A percentile compares a stretch with the other conserved stretches of the same genome.
Evolutionary conservation across 2,888 invertebrate species (phyloP).

Genomic region (Acleris holmiana): DNA sequence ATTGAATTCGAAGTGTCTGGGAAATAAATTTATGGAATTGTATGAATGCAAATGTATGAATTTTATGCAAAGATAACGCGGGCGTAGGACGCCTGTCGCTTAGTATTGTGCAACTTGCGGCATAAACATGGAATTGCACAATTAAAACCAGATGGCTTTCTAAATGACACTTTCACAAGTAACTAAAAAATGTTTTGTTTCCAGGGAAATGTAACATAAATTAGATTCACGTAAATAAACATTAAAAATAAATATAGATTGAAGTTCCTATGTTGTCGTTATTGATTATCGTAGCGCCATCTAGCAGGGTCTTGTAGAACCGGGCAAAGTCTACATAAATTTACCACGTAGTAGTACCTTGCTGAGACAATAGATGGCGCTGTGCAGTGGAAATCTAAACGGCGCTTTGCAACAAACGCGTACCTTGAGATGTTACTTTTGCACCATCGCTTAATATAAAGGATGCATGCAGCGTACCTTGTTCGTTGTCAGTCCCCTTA

Average conservation of each 20-base stretch:
- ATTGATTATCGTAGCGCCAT: conserved; percentile 14
- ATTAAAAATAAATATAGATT: no score
- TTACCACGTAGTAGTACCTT: background rate
- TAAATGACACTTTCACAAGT: background rate
- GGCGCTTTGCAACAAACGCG: background rate
- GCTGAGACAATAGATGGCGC: conserved; percentile 59
- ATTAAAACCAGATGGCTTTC: conserved; percentile 32
- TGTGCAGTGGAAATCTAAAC: conserved; percentile 31
- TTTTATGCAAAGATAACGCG: conserved; percentile 45
- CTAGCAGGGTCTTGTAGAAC: conserved; percentile 5
- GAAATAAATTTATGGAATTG: conserved; percentile 10
- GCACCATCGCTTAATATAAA: background rate
- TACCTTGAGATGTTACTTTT: background rate
- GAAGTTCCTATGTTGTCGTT: background rate
- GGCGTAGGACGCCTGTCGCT: conserved; percentile 63
- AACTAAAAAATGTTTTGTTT: no score
- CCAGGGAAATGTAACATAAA: background rate
- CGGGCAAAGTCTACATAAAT: background rate
- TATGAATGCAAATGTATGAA: no score
- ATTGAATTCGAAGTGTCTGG: conserved; percentile 1
- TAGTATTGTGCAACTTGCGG: conserved; percentile 51
- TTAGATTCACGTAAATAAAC: background rate
- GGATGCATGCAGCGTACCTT: conserved; percentile 57
- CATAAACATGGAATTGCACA: conserved; percentile 53
- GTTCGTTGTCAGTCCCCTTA: conserved; percentile 60